phyloP scores from a whole-genome alignment of 1,140 invertebrate genomes.

The Hydropsyche tenuis region DNA sequence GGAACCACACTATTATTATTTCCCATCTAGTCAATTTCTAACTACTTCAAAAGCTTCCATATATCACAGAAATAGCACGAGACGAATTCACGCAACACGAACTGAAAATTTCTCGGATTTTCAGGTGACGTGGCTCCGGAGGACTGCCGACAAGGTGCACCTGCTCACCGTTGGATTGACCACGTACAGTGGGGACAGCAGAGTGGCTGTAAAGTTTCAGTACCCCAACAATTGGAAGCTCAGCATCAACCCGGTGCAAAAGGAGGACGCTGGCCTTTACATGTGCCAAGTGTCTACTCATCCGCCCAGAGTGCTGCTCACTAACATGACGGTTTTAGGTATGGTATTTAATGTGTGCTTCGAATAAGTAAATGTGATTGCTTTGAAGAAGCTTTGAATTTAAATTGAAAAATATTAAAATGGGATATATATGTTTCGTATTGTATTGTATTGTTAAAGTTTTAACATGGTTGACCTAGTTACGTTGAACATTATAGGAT shows the following conservation, averaged over 20 bases:
- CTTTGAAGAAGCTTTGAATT: neutral
- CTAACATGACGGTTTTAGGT: conserved; percentile 69
- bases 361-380: neutral
- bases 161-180: conserved; percentile 77
- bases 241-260: conserved; percentile 76
- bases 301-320: conserved; percentile 73
- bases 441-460: too few relatives aligned
- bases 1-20: too few relatives aligned
- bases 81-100: too few relatives aligned
- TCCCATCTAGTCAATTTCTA: too few relatives aligned
- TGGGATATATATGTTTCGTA: too few relatives aligned
- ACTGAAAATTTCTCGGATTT: too few relatives aligned
- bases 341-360: conserved; percentile 45
- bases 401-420: neutral
- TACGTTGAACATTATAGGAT: too few relatives aligned
- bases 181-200: conserved; percentile 74
- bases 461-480: too few relatives aligned
- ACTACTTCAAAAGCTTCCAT: too few relatives aligned
- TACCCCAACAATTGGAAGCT: conserved; percentile 87
- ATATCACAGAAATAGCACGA: too few relatives aligned
- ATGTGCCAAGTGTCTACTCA: conserved; percentile 88
- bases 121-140: conserved; percentile 81
- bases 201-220: conserved; percentile 75
- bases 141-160: conserved; percentile 73
- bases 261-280: conserved; percentile 78